Conservation (phyloP, 2,797 vertebrate genomes). For the Cyclopterus lumpus region DNA sequence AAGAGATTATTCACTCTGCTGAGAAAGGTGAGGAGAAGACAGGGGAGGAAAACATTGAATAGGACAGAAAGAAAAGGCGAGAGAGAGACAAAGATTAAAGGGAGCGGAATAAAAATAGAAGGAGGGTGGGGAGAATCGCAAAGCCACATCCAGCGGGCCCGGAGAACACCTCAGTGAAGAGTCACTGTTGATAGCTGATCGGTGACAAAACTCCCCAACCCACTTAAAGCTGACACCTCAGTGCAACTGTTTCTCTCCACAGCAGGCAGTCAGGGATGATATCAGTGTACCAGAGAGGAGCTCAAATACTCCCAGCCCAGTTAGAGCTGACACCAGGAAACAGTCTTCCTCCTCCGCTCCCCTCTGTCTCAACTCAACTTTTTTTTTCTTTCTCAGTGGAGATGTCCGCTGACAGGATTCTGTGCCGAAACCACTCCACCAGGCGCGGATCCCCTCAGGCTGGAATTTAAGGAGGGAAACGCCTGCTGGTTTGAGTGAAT, state of each 20-base stretch:
- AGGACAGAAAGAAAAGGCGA: constrained; percentile 23
- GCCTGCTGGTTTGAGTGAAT: constrained; percentile 74
- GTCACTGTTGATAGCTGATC: constrained; percentile 75
- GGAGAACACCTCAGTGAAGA: constrained; percentile 59
- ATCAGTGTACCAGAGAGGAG: constrained; percentile 78
- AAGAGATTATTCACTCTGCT: constrained; percentile 76
- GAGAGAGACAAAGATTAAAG: constrained; percentile 40
- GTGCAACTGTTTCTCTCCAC: constrained; percentile 74
- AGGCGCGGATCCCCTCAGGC: constrained; percentile 74
- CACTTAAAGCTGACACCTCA: constrained; percentile 81
- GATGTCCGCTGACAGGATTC: constrained; percentile 80
- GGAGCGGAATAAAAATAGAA: constrained; percentile 44
- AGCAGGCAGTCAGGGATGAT: constrained; percentile 77
- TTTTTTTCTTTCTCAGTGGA: constrained; percentile 61
- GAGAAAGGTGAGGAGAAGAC: constrained; percentile 32
- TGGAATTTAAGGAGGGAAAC: constrained; percentile 67
- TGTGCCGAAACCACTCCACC: constrained; percentile 57
- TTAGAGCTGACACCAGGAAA: constrained; percentile 81
- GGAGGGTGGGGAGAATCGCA: constrained; percentile 17
- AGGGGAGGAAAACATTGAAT: constrained; percentile 27
- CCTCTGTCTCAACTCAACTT: constrained; percentile 70
- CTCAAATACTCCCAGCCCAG: constrained; percentile 76
- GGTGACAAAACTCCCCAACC: constrained; percentile 78
- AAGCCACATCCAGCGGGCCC: constrained; percentile 48
- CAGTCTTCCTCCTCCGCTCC: constrained; percentile 69